phyloP scores from a whole-genome alignment of 2,797 vertebrate species.

The Sebastes vulpes region DNA sequence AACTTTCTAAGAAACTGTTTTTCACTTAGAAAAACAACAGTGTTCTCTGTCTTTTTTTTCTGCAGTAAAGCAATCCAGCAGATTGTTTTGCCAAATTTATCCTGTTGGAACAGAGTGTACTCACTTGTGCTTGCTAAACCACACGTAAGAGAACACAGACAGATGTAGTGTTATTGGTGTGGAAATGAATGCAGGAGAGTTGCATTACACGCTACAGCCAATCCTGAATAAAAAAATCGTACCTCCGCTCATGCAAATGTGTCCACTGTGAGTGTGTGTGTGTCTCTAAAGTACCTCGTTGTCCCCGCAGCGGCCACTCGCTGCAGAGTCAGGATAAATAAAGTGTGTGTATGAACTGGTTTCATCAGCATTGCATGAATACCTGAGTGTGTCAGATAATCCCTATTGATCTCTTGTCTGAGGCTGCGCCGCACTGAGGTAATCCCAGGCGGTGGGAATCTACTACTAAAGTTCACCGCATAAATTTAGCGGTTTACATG shows the following conservation, averaged over 20 bases:
- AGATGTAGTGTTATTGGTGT: neutral
- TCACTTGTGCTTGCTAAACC: neutral
- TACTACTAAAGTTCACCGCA: slow-evolving; percentile 7
- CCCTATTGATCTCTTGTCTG: slow-evolving; percentile 41
- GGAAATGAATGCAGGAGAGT: neutral
- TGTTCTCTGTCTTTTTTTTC: neutral
- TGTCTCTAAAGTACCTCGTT: neutral
- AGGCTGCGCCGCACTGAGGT: slow-evolving; percentile 23
- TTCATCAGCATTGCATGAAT: slow-evolving; percentile 53
- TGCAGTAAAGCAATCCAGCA: neutral
- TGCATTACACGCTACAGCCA: neutral
- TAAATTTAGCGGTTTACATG: neutral
- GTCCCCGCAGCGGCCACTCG: neutral
- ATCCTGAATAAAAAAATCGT: neutral
- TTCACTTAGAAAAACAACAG: neutral
- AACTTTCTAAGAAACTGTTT: neutral
- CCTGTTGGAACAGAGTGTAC: neutral
- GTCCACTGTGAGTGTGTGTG: neutral
- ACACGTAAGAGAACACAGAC: neutral
- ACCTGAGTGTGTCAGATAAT: slow-evolving; percentile 45
- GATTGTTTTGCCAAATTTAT: neutral
- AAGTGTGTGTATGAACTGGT: neutral
- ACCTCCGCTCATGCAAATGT: neutral
- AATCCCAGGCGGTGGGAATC: slow-evolving; percentile 35
- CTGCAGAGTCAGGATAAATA: slow-evolving; percentile 2